Evolutionary conservation across 2,113 vertebrate species (phyloP), one percentile per base, ranked within the genome.

Genomic region (Barbus barbus): DNA sequence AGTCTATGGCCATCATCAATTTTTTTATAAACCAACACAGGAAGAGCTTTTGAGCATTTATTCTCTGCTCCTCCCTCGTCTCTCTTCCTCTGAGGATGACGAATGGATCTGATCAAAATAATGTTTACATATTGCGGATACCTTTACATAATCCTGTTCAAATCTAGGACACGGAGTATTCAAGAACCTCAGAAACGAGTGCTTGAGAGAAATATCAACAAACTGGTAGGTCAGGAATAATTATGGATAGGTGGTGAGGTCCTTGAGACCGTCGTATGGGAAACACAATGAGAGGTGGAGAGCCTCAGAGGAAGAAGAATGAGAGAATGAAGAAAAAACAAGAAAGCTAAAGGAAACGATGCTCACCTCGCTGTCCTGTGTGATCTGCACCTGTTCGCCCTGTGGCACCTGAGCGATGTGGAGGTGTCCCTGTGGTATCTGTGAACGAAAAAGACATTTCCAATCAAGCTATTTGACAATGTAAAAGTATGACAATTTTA

Each of bases 21-120:
- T 48, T 48, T 71, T 33, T 81, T 86, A 71, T 86, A 90, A 90
- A 91, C 87, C 90, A 90, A 83, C 51, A n/a, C 87, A 90, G 90
- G 90, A 92, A 91, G 89, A 83, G 74, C 89, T 88, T 89, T 86
- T 18, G 18, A 22, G 22, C 51, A 56, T 56, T n/a, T 58, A 38
- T 58, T 58, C 22, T 78, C 75, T 46, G 2, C 41, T 46, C 22
- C 31, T 41, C 22, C 33, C 51, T 78, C 13, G 7, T 38, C 51
- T 78, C 16, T 48, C 22, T 31, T 76, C 51, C 48, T 58, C 41
- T 81, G 0, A 33, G 22, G 22, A 33, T 38, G 20, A 69, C 4
- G 44, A 28, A 53, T 69, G 44, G 65, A 71, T 33, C 24, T 56
- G 65, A 67, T 81, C 65, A n/a, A 56, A 56, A 53, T 69, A 13